Base-by-base conservation (phyloP, 2,113 vertebrate genomes). In the Ranitomeya variabilis region DNA sequence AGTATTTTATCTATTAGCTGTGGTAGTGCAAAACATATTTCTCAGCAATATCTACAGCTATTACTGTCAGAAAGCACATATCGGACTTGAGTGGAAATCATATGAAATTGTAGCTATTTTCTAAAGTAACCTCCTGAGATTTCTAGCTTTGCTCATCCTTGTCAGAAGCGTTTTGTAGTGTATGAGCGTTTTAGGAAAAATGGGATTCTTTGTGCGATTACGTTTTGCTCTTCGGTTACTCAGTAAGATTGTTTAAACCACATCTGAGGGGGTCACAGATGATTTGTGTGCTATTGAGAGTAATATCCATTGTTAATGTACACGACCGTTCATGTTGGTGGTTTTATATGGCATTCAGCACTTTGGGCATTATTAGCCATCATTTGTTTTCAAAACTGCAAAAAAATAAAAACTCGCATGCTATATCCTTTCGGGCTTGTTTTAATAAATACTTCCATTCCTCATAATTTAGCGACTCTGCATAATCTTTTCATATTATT, bases 91-190 rank as follows among this genome's bases (percentile, higher is more conserved):
- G 37, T 82, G 0, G 71, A 74, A 88, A 83, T 88, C 80, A 78
- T 66, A 66, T 7, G 31, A 83, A 88, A 88, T 88, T 88, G 80
- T 88, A 88, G 87, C 80, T 83, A 88, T 88, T 83, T 88, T 83
- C 87, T 88, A 83, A 88, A 88, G 87, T 88, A 88, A 88, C 80
- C 87, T 83, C 87, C 71, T 12, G 87, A 88, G 80, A 83, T 31
- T 83, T 76, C 31, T 54, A 19, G 19, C 59, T 21, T 12, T 23
- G 57, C 52, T 82, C 57, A 21, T 77, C 69, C 57, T 23, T 88
- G 37, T 59, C 87, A 84, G 74, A 55, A 54, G 67, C 13, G 11
- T 54, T 54, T 77, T 64, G 52, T 77, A 31, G 18, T 74, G 57
- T 57, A 16, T 57, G 52, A 71, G 78, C 12, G 67, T 83, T 87